Evolutionary conservation across 2,888 invertebrate genomes (phyloP).

Genomic region (Acleris literana): DNA sequence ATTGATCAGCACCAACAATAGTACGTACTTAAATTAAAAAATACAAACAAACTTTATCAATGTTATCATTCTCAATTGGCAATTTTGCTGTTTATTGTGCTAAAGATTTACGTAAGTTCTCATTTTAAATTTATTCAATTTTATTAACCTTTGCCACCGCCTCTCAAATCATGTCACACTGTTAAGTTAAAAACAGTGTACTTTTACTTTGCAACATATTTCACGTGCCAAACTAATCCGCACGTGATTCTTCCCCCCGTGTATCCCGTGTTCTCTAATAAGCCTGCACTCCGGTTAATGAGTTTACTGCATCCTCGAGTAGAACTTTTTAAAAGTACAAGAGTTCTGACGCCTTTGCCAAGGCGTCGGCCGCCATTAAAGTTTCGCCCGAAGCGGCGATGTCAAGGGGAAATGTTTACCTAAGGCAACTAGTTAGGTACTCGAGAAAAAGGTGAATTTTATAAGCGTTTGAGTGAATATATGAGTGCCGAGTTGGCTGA

Average conservation of each 20-base stretch:
- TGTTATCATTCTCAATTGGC: no score
- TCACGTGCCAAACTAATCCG: slow-evolving; percentile 2
- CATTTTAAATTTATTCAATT: neutral
- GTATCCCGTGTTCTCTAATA: slow-evolving; percentile 62
- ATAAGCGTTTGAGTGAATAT: slow-evolving; percentile 4
- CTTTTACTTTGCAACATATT: neutral
- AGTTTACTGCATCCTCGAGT: slow-evolving; percentile 70
- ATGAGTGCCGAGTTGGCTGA: neutral
- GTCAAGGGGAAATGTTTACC: slow-evolving; percentile 42
- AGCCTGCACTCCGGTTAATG: slow-evolving; percentile 75
- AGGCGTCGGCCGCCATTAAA: slow-evolving; percentile 64
- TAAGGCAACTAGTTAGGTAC: slow-evolving; percentile 23
- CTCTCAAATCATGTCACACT: neutral
- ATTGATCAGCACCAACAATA: no score
- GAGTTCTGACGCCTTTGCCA: slow-evolving; percentile 62
- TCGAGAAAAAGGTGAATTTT: slow-evolving; percentile 20
- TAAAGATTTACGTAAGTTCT: neutral
- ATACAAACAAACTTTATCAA: no score
- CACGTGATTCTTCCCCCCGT: slow-evolving; percentile 16
- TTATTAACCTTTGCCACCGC: neutral
- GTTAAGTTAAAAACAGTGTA: neutral
- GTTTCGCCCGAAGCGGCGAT: slow-evolving; percentile 48
- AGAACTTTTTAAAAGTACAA: slow-evolving; percentile 72
- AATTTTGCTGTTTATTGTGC: no score
- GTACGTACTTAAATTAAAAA: no score